Evolutionary conservation across 2,888 invertebrate genomes (phyloP), one percentile per base, ranked within the genome.

Genomic region (Lithophane leautieri): DNA sequence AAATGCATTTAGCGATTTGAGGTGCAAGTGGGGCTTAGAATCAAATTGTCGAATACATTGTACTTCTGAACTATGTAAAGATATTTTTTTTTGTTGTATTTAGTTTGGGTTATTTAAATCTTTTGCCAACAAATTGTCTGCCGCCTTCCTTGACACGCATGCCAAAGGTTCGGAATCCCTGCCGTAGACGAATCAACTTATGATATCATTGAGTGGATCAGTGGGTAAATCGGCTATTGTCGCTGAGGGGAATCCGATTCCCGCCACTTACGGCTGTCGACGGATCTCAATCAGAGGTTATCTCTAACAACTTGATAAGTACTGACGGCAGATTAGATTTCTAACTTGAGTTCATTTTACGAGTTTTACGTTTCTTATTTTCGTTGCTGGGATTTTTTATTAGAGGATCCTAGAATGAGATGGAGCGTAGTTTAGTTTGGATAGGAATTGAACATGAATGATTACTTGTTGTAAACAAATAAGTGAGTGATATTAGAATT

Each of bases 241-340:
- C 81, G 74, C 73, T 67, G 73, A 83, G 86, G 79, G 77, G 81
- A 85, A 81, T 81, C 75, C 81, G 83, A 88, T 85, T 85, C 85
- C 76, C 84, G 81, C 86, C 85, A 87, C 85, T 88, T 88, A 89
- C 81, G 83, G 65, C 70, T 73, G 79, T 76, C 71, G 71, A 54
- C 82, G 82, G 79, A 79, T 82, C 84, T 82, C 86, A 88, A 87
- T 89, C 87, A 88, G 79, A 83, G 83, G 84, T 89, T 89, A 87
- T 86, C 83, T 83, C 82, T 82, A 82, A 82, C 82, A 77, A 85
- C 79, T 84, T 84, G 81, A 81, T 82, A 84, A 82, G 88, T 88
- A 89, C 73, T 70, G 86, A 70, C 72, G 44, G 85, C 82, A 84
- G 56, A 85, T 76, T 76, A 72, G 54, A 78, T 81, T 82, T 66